Evolutionary conservation across 2,113 vertebrate species (phyloP).

Genomic region (Thunnus maccoyii): DNA sequence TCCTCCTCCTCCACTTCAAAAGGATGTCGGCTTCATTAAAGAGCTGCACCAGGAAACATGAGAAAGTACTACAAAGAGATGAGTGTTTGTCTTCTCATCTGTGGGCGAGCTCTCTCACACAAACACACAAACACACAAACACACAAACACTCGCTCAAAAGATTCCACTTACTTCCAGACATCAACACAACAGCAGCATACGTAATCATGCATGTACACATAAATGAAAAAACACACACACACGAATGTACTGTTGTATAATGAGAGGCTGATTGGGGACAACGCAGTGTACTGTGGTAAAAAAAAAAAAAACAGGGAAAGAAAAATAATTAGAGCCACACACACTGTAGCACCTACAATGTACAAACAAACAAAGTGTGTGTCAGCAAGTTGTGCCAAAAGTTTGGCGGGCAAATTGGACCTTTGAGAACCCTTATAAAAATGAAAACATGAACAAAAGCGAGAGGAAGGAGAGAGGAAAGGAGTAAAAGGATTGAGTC

Average conservation of each 20-base stretch:
- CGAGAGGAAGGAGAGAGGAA: neutral
- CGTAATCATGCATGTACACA: neutral
- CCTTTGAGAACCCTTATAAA: slow-evolving; percentile 28
- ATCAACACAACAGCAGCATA: neutral
- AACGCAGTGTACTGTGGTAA: neutral
- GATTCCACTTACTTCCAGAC: neutral
- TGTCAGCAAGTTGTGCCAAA: slow-evolving; percentile 23
- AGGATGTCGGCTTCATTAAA: slow-evolving; percentile 56
- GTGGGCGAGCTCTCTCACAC: neutral
- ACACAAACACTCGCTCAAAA: neutral
- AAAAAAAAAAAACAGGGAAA: slow-evolving; percentile 30
- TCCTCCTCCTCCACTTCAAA: slow-evolving; percentile 60
- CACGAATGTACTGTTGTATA: neutral
- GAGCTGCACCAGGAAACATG: slow-evolving; percentile 25
- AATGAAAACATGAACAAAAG: neutral
- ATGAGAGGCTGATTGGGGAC: slow-evolving; percentile 14
- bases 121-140: neutral
- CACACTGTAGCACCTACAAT: slow-evolving; percentile 6
- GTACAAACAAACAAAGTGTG: slow-evolving; percentile 16
- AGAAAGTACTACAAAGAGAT: slow-evolving; percentile 54
- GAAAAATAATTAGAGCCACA: slow-evolving; percentile 33
- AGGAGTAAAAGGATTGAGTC: neutral
- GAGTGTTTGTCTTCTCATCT: slow-evolving; percentile 56
- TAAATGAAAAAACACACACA: neutral
- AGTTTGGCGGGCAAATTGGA: slow-evolving; percentile 46